These are phyloP conservation scores for Sciaenops ocellatus DNA, from an alignment of 2,797 vertebrate species.

Conservation along the genomic window DNA sequence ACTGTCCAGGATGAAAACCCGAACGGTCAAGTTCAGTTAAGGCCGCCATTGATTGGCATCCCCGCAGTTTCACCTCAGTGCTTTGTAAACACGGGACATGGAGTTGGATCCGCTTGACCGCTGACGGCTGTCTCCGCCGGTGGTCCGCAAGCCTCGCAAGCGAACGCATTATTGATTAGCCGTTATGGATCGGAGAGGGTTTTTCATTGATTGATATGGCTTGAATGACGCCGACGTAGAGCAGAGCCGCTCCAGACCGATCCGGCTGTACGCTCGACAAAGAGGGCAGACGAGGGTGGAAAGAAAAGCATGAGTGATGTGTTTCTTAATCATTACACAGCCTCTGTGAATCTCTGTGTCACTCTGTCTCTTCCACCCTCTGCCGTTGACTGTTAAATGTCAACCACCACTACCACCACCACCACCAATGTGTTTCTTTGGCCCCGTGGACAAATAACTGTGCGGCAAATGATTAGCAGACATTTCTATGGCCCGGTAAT, in stretches of 20 bases:
- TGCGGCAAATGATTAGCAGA: constrained; percentile 82
- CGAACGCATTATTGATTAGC: constrained; percentile 69
- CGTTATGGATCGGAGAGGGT: constrained; percentile 57
- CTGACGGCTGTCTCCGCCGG: constrained; percentile 43
- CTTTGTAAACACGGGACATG: constrained; percentile 36
- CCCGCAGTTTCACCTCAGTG: constrained; percentile 56
- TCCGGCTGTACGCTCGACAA: constrained; percentile 2
- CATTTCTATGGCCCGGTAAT: constrained; percentile 82
- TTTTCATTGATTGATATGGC: constrained; percentile 72
- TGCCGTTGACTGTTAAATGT: constrained; percentile 64
- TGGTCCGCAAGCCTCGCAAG: constrained; percentile 45
- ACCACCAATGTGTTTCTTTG: constrained; percentile 58
- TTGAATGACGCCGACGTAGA: constrained; percentile 57
- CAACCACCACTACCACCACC: constrained; percentile 13
- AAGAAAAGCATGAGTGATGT: constrained; percentile 61
- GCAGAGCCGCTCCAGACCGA: constrained; percentile 20
- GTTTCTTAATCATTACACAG: constrained; percentile 75
- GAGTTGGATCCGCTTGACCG: constrained; percentile 16
- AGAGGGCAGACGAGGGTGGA: background rate
- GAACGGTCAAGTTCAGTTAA: constrained; percentile 43
- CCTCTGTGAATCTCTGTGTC: constrained; percentile 61
- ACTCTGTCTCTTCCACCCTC: constrained; percentile 62
- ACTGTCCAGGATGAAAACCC: constrained; percentile 14
- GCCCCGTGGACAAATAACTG: constrained; percentile 79
- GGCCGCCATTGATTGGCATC: constrained; percentile 57